Base-by-base conservation (phyloP, 2,888 invertebrate genomes). In the Agelastica alni region DNA sequence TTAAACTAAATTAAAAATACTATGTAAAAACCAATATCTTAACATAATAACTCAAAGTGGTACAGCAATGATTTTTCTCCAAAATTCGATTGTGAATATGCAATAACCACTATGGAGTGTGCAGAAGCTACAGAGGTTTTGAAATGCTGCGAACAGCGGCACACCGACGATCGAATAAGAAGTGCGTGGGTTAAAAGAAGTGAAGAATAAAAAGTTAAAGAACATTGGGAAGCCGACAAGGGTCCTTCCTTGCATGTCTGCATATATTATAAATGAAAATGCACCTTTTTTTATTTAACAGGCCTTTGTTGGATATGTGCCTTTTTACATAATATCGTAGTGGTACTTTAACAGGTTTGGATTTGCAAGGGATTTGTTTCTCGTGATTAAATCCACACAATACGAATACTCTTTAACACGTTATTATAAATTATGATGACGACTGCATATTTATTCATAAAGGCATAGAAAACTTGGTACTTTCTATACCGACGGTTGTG, bases 161-260 rank as follows among this genome's bases (percentile, higher is more conserved):
- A 9, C 7, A 26, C 26, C 26, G 26, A 26, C 1, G 26, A 26
- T 7, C 26, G 26, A 26, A 26, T 13, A 32, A 30, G 17, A 13
- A 17, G 26, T 58, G 65, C 61, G 63, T 65, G 62, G 63, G 65
- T 53, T 56, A 62, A 12, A 42, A 37, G 45, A 63, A 65, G 66
- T 65, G 66, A 65, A 58, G 65, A 66, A 66, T 62, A 66, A 67
- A 66, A 64, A 66, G 63, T 63, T 66, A 65, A 64, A 67, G 64
- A 68, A 65, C 65, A 62, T 65, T 66, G 64, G 59, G 59, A 58
- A 64, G 64, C 66, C 65, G 68, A 68, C 68, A 66, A 69, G 68
- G 61, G 66, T 64, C 61, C 66, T 67, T 46, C 44, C 26, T 32
- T 62, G 64, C 67, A 69, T 61, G 65, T 66, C 64, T 66, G 67